A percentile compares a stretch with the other conserved stretches of the same genome.
Conservation (phyloP, 2,797 vertebrate genomes). For the Schizothorax lantsangensis region DNA sequence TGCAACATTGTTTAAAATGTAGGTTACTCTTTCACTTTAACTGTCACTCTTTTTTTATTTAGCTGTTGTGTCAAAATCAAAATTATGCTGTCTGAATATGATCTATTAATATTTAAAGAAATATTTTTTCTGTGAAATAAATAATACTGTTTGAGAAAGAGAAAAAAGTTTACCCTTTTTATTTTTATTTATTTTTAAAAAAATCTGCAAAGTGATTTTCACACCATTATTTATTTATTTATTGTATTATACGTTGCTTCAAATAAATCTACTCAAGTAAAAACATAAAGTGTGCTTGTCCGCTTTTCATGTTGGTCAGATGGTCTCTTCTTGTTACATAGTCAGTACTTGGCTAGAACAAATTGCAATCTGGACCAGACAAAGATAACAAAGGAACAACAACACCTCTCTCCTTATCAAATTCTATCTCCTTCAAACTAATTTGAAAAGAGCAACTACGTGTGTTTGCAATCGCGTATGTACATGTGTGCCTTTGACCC, state of each 20-base stretch:
- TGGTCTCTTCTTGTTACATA: neutral
- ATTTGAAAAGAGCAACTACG: slow-evolving; percentile 19
- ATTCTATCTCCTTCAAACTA: slow-evolving; percentile 16
- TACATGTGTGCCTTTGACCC: slow-evolving; percentile 48
- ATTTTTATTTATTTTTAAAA: too few relatives aligned
- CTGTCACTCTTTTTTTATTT: too few relatives aligned
- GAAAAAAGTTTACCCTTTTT: too few relatives aligned
- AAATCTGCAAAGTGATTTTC: too few relatives aligned
- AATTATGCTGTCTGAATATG: too few relatives aligned
- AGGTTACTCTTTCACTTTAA: too few relatives aligned
- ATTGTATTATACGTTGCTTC: neutral
- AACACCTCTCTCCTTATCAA: neutral
- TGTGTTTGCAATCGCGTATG: neutral
- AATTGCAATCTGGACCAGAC: slow-evolving; percentile 8
- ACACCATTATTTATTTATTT: too few relatives aligned
- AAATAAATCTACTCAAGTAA: neutral
- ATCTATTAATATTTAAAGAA: too few relatives aligned
- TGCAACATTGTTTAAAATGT: too few relatives aligned
- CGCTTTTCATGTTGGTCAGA: neutral
- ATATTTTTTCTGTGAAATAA: too few relatives aligned
- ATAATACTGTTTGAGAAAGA: too few relatives aligned
- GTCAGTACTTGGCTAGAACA: slow-evolving; percentile 6
- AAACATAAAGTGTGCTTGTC: neutral
- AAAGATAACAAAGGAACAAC: neutral
- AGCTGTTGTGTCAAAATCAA: too few relatives aligned